Evolutionary conservation across 2,888 invertebrate genomes (phyloP).

Genomic region (Cryptophagus acutangulus): DNA sequence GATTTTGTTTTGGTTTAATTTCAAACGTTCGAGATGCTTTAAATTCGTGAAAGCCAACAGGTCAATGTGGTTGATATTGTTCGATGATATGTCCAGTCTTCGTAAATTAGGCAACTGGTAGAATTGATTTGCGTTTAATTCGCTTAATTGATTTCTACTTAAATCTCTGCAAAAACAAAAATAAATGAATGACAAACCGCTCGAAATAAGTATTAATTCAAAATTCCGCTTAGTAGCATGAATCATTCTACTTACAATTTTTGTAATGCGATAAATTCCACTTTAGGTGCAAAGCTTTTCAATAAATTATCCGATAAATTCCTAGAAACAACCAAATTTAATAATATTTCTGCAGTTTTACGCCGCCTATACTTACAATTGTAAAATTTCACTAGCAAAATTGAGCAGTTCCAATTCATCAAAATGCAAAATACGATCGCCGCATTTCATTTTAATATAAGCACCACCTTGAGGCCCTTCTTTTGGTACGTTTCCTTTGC

Average conservation of each 20-base stretch:
- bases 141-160: slow-evolving; percentile 70
- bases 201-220: background rate
- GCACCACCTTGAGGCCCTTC: slow-evolving; percentile 50
- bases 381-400: slow-evolving; percentile 58
- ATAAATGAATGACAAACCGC: no score
- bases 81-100: slow-evolving; percentile 63
- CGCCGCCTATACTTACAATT: slow-evolving; percentile 56
- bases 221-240: background rate
- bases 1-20: slow-evolving; percentile 68
- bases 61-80: slow-evolving; percentile 64
- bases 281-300: slow-evolving; percentile 56
- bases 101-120: slow-evolving; percentile 66
- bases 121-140: slow-evolving; percentile 71
- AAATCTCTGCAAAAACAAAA: slow-evolving; percentile 75
- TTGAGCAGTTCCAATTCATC: slow-evolving; percentile 60
- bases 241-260: slow-evolving; percentile 58
- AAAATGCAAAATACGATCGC: slow-evolving; percentile 57
- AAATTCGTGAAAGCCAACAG: slow-evolving; percentile 67
- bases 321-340: slow-evolving; percentile 47
- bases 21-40: slow-evolving; percentile 62
- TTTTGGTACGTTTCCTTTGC: slow-evolving; percentile 51
- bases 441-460: slow-evolving; percentile 59
- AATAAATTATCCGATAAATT: slow-evolving; percentile 63
- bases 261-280: slow-evolving; percentile 61
- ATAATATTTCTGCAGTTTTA: slow-evolving; percentile 6